phyloP scores from a whole-genome alignment of 2,888 invertebrate genomes.

The Danaus chrysippus region DNA sequence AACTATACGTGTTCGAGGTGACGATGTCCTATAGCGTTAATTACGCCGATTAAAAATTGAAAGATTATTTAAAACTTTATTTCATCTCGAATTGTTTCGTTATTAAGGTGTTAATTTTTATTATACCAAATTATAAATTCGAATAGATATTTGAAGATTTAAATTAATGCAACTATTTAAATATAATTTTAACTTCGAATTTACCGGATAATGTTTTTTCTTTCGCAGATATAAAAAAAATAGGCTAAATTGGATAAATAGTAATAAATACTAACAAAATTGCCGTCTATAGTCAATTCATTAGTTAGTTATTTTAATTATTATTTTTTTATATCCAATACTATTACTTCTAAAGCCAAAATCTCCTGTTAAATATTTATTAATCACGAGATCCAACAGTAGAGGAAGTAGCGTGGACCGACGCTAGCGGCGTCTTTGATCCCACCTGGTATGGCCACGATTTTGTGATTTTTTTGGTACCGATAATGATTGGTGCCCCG shows the following conservation, averaged over 20 bases:
- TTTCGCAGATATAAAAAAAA: too few species aligned
- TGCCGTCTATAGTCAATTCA: too few species aligned
- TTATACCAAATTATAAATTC: too few species aligned
- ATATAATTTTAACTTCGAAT: too few species aligned
- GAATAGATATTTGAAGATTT: too few species aligned
- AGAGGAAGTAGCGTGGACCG: conserved; percentile 61
- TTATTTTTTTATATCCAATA: too few species aligned
- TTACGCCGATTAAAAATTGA: background rate
- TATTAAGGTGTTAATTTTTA: background rate
- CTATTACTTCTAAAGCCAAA: background rate
- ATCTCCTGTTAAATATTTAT: background rate
- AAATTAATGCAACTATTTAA: too few species aligned
- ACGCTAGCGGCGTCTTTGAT: conserved; percentile 59
- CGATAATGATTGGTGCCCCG: conserved; percentile 55
- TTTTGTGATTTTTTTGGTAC: conserved; percentile 60
- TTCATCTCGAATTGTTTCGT: background rate
- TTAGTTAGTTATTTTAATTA: too few species aligned
- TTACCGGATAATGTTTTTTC: too few species aligned
- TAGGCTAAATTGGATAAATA: too few species aligned
- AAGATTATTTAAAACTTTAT: background rate
- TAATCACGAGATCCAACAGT: conserved; percentile 10
- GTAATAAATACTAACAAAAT: too few species aligned
- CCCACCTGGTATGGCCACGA: conserved; percentile 59
- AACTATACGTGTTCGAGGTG: background rate
- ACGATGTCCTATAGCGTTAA: background rate